Evolutionary conservation across 1,140 invertebrate species (phyloP), one percentile per base, ranked within the genome.

Genomic region (Leptinotarsa defecta): DNA sequence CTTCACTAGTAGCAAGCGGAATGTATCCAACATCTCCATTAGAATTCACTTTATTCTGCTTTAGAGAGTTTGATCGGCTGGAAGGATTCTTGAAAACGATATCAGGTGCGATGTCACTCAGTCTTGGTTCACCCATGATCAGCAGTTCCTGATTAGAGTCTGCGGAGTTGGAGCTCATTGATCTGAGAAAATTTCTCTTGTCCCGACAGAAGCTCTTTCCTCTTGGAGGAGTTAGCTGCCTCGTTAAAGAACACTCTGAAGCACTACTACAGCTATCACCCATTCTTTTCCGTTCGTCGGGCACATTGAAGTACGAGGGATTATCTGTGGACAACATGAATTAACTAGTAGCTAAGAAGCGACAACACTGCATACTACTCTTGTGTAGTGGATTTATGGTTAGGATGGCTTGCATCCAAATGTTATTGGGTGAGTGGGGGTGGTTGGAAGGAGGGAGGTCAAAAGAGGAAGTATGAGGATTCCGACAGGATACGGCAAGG

Each of bases 221-320:
- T 67, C 73, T 78, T 20, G 82, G 75, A 27, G 81, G 78, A 24
- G 81, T 80, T 49, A 82, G 71, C 70, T 78, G 77, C 22, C 80
- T 76, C 19, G 73, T 80, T 17, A 83, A 48, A 11, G 80, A 80
- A n/a, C 75, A 77, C 52, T 82, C 81, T 13, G 81, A 80, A 3
- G 74, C 72, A 62, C 75, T 81, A 74, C 75, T 75, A 15, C 72
- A 74, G 20, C 71, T 78, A 24, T 48, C 52, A 68, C 74, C 67
- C 61, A 74, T 48, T 74, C 76, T 15, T 73, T 69, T 63, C 74
- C 72, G 34, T 73, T 72, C 82, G 71, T 84, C 82, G 34, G 87
- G 84, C 68, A 90, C 77, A 75, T 89, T 87, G 81, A 90, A 90
- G 77, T 90, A 90, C 71, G 89, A 90, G 5, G 89, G 89, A 81